phyloP scores from a whole-genome alignment of 2,113 vertebrate species.

The Vulpes vulpes region DNA sequence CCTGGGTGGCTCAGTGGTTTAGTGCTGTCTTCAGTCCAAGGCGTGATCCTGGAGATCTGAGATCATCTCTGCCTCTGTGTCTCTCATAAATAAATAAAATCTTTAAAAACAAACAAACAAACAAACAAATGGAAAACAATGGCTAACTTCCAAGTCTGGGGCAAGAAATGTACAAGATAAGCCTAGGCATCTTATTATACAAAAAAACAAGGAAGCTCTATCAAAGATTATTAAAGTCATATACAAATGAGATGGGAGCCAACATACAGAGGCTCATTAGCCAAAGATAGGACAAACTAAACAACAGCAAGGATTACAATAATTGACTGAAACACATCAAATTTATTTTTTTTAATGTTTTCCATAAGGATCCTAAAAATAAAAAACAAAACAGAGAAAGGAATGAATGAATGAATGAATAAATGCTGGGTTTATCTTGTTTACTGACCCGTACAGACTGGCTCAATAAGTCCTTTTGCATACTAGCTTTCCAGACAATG shows the following conservation, averaged over 20 bases:
- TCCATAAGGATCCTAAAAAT: slow-evolving; percentile 20
- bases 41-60: too few species aligned
- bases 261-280: not conserved
- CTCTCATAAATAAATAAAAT: too few species aligned
- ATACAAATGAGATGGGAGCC: not conserved
- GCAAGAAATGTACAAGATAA: slow-evolving; percentile 55
- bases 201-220: not conserved
- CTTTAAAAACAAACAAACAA: too few species aligned
- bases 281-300: not conserved
- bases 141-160: not conserved
- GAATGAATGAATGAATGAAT: not conserved
- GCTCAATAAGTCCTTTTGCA: not conserved
- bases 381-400: not conserved
- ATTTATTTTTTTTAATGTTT: slow-evolving; percentile 8
- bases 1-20: too few species aligned
- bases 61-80: too few species aligned
- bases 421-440: not conserved
- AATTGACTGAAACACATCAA: not conserved
- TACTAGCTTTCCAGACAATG: not conserved
- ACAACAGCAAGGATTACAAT: not conserved
- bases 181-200: not conserved
- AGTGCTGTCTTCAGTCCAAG: too few species aligned
- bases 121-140: not conserved
- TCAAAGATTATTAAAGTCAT: slow-evolving; percentile 44
- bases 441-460: not conserved